Base-by-base conservation (phyloP, 30 jellyfish, hydroid and myxozoan genomes). In the Nemopilema nomurai region DNA sequence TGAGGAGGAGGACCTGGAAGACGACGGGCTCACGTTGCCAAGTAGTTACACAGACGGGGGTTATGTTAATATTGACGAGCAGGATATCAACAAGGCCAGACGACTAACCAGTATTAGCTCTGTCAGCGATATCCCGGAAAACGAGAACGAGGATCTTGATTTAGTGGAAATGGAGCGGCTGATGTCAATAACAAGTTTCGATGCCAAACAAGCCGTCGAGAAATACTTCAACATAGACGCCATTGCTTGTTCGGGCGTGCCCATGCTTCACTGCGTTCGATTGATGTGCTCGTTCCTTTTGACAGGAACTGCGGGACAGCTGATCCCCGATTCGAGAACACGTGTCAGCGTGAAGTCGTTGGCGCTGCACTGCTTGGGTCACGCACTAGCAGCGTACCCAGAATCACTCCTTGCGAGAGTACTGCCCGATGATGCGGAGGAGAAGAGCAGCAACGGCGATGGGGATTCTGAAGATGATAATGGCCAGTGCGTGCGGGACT, bases 171-270 rank as follows among this genome's bases (percentile, higher is more conserved):
- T 89, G 86, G 84, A 51, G 51, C 95, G 97, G 21, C 13, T 74
- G 74, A 94, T 88, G 83, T 92, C 98, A 27, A 73, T 89, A 27
- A 83, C 95, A 19, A 94, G 96, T 80, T 83, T 81, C 62, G 99
- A 84, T 65, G 94, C 92, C 33, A 51, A 75, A 69, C 95, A 87
- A 62, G 99, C 96, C 51, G 72, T 89, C 51, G 97, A 94, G 87
- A 51, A 92, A 78, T 90, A 89, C 32, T 88, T 94, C 26, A 94
- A 89, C 87, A 85, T 94, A 71, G 99, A 94, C 69, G 97, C 99
- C 53, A 97, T 94, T 28, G 92, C 99, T 16, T 94, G 99, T 73
- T 76, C 96, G 28, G 99, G 97, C 19, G 97, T 94, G 41, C 99
- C 99, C 1, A 65, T 86, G 18, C 87, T 94, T 28, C 97, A 94